Base-by-base conservation (phyloP, 2,113 vertebrate genomes). In the Bos javanicus region DNA sequence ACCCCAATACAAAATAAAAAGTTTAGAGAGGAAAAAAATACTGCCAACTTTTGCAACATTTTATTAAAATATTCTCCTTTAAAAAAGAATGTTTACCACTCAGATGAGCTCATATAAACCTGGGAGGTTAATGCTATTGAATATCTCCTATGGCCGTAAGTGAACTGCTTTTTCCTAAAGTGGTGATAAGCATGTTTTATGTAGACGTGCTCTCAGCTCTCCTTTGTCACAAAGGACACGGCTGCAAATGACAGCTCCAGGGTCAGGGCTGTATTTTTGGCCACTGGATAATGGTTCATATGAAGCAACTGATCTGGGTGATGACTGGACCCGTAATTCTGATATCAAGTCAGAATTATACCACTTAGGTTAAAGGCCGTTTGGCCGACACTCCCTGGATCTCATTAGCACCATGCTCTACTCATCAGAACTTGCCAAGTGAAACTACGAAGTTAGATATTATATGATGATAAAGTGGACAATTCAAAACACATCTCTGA, bases 31-130 rank as follows among this genome's bases (percentile, higher is more conserved):
- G 71, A 43, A 43, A 25, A 74, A 71, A 95, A 57, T 14, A 90
- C 84, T 52, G 25, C 48, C 81, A 83, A 81, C 33, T 80, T 89
- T 71, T 76, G 86, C 89, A 90, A 26, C 12, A 83, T 60, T 90
- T 89, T 54, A 71, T 92, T 90, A 56, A 93, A 97, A 87, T 78
- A 71, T 12, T 88, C 46, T 96, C 36, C 59, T 87, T 95, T 36
- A 76, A 84, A 84, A 87, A 56, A 43, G 62, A 97, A 94, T 84
- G 92, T 82, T 97, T 94, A 71, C 76, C 17, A 54, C 28, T 46
- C 71, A 64, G 54, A 83, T 46, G 50, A 93, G 46, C 71, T 89
- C 43, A 46, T 36, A 64, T 67, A 78, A 10, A 78, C 36, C 36
- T 33, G 67, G 46, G 10, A 95, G 89, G 36, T 83, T 64, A 96